Conservation (phyloP, 1,140 invertebrate species). For the Microplitis mediator region DNA sequence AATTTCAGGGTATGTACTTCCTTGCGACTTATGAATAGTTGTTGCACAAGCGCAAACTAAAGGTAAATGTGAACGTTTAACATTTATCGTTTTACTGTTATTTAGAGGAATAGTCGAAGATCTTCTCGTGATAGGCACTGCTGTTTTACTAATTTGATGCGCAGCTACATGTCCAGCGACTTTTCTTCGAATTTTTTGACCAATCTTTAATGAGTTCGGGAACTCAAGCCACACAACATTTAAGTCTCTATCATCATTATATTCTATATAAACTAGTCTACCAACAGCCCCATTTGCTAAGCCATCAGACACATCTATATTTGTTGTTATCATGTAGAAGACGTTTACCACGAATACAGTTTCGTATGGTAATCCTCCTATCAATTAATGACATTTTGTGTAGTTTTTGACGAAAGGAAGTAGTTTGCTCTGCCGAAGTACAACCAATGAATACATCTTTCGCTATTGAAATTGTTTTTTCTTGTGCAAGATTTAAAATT, state of each 20-base stretch:
- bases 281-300: slow-evolving; percentile 51
- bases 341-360: slow-evolving; percentile 41
- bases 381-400: slow-evolving; percentile 48
- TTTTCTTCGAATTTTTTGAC: slow-evolving; percentile 33
- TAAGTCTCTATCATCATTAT: slow-evolving; percentile 31
- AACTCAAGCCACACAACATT: slow-evolving; percentile 35
- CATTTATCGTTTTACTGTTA: slow-evolving; percentile 41
- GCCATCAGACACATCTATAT: slow-evolving; percentile 50
- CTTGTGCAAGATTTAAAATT: slow-evolving; percentile 33
- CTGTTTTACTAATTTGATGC: slow-evolving; percentile 23
- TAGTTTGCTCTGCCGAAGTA: slow-evolving; percentile 32
- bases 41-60: slow-evolving; percentile 41
- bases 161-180: slow-evolving; percentile 23
- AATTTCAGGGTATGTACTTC: slow-evolving; percentile 33
- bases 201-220: slow-evolving; percentile 26
- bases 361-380: slow-evolving; percentile 49
- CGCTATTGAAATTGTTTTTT: slow-evolving; percentile 39
- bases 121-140: slow-evolving; percentile 36
- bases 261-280: slow-evolving; percentile 45
- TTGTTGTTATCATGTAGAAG: slow-evolving; percentile 50
- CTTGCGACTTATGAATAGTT: slow-evolving; percentile 43
- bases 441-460: slow-evolving; percentile 34
- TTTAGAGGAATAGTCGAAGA: slow-evolving; percentile 41
- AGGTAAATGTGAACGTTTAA: slow-evolving; percentile 45
- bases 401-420: slow-evolving; percentile 39